These are phyloP conservation scores for Cephalotes varians DNA, from an alignment of 2,888 invertebrate species.

Conservation along the genomic window DNA sequence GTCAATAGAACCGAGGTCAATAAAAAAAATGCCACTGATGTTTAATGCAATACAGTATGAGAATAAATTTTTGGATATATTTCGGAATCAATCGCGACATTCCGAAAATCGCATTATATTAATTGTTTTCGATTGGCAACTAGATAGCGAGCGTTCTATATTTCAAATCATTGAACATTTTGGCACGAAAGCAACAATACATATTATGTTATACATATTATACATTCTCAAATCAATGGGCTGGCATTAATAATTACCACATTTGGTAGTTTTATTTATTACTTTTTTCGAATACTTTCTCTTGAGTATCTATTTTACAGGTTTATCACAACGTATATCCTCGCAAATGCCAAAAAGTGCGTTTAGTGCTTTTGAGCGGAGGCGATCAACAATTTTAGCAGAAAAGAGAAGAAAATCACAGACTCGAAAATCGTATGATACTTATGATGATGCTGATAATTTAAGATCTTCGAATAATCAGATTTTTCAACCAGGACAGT, in stretches of 20 bases:
- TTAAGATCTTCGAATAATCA: slow-evolving; percentile 1
- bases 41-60: not conserved
- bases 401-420: slow-evolving; percentile 92
- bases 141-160: not conserved
- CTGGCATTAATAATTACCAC: not conserved
- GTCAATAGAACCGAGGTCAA: too few species aligned
- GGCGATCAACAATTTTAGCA: slow-evolving; percentile 92
- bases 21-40: not conserved
- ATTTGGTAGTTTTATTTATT: not conserved
- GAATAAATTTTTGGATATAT: not conserved
- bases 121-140: not conserved
- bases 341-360: slow-evolving; percentile 53
- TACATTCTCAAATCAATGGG: not conserved
- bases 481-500: slow-evolving; percentile 1
- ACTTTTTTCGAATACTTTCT: not conserved
- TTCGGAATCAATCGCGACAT: not conserved
- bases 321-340: slow-evolving; percentile 46
- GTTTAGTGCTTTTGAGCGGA: slow-evolving; percentile 92
- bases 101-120: not conserved
- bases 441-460: slow-evolving; percentile 86
- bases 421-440: slow-evolving; percentile 93
- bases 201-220: not conserved
- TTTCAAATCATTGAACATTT: not conserved
- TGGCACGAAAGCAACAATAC: not conserved
- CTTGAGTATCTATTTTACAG: slow-evolving; percentile 41